Conservation (phyloP, 2,113 vertebrate species). For the Neotoma lepida region DNA sequence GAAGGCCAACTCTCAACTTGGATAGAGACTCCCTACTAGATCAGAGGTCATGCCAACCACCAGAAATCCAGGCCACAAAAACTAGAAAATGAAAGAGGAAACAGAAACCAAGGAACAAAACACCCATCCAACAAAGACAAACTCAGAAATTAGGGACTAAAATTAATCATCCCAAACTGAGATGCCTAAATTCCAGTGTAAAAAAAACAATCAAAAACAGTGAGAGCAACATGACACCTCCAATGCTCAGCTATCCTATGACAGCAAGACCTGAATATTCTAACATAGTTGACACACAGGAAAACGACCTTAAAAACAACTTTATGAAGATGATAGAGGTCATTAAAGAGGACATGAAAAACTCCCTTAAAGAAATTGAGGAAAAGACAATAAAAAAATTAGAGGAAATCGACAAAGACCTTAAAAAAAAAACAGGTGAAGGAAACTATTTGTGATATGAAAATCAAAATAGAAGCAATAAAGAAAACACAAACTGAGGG, state of each 20-base stretch:
- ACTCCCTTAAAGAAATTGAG: neutral
- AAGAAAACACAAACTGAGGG: neutral
- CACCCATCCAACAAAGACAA: neutral
- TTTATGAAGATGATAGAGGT: neutral
- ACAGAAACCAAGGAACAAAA: neutral
- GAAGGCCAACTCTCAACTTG: neutral
- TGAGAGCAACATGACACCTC: neutral
- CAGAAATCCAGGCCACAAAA: neutral
- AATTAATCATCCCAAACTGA: neutral
- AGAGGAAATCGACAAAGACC: neutral
- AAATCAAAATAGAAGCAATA: neutral
- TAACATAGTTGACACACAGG: neutral
- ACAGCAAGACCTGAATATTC: neutral
- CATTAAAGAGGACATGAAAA: neutral
- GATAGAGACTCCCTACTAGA: neutral
- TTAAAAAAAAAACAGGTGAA: neutral
- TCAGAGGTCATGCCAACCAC: neutral
- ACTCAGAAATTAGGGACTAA: neutral
- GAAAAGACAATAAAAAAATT: neutral
- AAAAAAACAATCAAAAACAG: neutral
- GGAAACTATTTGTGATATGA: neutral
- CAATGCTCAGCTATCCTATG: neutral
- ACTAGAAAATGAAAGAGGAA: neutral
- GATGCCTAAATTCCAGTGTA: neutral
- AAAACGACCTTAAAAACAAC: neutral